phyloP scores from a whole-genome alignment of 2,888 invertebrate genomes.

The Himalopsyche tibetana region DNA sequence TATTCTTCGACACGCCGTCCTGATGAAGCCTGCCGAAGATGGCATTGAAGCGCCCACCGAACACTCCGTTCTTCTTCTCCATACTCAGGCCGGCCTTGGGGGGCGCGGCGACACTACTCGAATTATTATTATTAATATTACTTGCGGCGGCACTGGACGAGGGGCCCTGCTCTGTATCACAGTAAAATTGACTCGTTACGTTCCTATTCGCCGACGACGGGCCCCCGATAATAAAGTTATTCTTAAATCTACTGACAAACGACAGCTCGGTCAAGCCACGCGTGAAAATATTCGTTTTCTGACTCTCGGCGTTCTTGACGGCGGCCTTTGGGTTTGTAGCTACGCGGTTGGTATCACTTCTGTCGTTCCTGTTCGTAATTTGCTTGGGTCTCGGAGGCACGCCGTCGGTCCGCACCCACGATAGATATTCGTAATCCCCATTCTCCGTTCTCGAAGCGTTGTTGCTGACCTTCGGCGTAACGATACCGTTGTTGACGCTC shows the following conservation, averaged over 20 bases:
- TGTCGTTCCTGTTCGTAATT: not conserved
- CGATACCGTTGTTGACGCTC: no score
- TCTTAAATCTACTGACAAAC: conserved; percentile 70
- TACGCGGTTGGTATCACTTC: not conserved
- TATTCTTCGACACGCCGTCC: conserved; percentile 25
- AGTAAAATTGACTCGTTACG: conserved; percentile 59
- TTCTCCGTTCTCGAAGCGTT: not conserved
- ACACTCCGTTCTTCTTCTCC: conserved; percentile 50
- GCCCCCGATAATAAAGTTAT: conserved; percentile 62
- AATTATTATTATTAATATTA: conserved; percentile 56
- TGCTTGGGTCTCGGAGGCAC: not conserved
- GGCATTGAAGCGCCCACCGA: conserved; percentile 53
- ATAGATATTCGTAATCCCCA: conserved; percentile 61
- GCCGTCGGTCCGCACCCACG: conserved; percentile 48
- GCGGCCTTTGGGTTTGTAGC: no score
- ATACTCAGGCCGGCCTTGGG: not conserved
- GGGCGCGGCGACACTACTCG: not conserved
- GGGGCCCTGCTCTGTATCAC: conserved; percentile 44
- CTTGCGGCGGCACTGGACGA: conserved; percentile 44
- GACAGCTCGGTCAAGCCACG: conserved; percentile 74
- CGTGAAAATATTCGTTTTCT: conserved; percentile 70
- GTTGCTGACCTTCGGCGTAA: not conserved
- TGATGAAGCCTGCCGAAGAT: conserved; percentile 58
- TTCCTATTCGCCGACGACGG: not conserved
- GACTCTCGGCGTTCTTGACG: not conserved